Conservation (phyloP, 2,797 vertebrate species). For the Kryptopterus vitreolus region DNA sequence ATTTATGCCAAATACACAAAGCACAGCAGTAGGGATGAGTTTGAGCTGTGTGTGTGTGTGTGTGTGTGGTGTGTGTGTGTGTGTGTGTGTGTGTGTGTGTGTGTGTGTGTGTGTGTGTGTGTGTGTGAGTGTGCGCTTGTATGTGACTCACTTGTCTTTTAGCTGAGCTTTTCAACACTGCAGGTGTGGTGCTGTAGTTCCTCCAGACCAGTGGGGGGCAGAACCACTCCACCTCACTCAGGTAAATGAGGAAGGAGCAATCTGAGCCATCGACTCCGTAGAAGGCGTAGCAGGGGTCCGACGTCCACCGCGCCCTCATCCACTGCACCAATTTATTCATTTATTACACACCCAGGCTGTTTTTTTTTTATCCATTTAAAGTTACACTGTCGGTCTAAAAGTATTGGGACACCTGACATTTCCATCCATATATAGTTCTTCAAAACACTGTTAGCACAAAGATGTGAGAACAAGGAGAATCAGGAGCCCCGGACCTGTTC, state of each 20-base stretch:
- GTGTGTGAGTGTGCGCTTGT: constrained; percentile 30
- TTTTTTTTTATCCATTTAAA: background rate
- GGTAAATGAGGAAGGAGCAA: constrained; percentile 95
- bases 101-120: constrained; percentile 33
- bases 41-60: too few species aligned
- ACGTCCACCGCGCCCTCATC: constrained; percentile 98
- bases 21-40: background rate
- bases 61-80: too few species aligned
- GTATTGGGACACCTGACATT: too few species aligned
- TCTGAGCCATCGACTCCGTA: constrained; percentile 95
- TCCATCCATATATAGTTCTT: too few species aligned
- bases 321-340: constrained; percentile 60
- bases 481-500: too few species aligned
- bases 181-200: constrained; percentile 77
- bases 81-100: constrained; percentile 12
- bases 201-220: constrained; percentile 89
- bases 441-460: too few species aligned
- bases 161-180: constrained; percentile 61
- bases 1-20: background rate
- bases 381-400: background rate
- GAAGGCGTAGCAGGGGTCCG: constrained; percentile 96
- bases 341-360: background rate
- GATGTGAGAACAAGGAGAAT: too few species aligned
- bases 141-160: constrained; percentile 78
- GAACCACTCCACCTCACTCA: constrained; percentile 98